phyloP scores from a whole-genome alignment of 2,113 vertebrate species.

The Anhinga anhinga region DNA sequence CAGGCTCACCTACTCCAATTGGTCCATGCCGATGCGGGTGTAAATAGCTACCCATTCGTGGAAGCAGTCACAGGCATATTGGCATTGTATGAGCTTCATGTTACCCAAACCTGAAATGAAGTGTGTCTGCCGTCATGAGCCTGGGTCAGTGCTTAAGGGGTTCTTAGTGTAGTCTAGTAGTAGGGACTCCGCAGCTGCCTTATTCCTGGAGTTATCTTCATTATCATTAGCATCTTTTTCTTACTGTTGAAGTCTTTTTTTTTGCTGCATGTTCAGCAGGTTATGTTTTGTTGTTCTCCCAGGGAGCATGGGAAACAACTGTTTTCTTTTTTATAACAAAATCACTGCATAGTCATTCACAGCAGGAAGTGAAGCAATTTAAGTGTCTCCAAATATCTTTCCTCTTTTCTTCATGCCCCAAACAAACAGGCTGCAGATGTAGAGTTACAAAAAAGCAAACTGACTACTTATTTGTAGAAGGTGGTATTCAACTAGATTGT shows the following conservation, averaged over 20 bases:
- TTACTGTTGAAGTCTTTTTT: not conserved
- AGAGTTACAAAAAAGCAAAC: slow-evolving; percentile 7
- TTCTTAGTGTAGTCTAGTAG: not conserved
- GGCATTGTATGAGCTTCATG: not conserved
- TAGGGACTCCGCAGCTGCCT: not conserved
- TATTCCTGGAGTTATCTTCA: not conserved
- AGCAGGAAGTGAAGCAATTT: slow-evolving; percentile 59
- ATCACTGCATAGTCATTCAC: slow-evolving; percentile 24
- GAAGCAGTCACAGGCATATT: not conserved
- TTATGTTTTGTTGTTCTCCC: slow-evolving; percentile 33
- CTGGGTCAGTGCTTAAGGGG: not conserved
- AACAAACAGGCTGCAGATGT: slow-evolving; percentile 60
- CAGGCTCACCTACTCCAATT: not conserved
- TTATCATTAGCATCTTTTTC: not conserved
- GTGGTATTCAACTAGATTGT: not conserved
- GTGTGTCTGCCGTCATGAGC: not conserved
- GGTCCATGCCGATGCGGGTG: not conserved
- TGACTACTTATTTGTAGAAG: slow-evolving; percentile 28
- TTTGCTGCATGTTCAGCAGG: slow-evolving; percentile 27
- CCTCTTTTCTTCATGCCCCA: slow-evolving; percentile 37
- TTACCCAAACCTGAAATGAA: not conserved
- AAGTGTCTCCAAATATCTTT: slow-evolving; percentile 58
- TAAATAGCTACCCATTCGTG: not conserved
- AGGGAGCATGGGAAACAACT: slow-evolving; percentile 33
- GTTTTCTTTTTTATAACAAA: slow-evolving; percentile 29